Base-by-base conservation (phyloP, 2,888 invertebrate genomes). In the Dynastes tityus region DNA sequence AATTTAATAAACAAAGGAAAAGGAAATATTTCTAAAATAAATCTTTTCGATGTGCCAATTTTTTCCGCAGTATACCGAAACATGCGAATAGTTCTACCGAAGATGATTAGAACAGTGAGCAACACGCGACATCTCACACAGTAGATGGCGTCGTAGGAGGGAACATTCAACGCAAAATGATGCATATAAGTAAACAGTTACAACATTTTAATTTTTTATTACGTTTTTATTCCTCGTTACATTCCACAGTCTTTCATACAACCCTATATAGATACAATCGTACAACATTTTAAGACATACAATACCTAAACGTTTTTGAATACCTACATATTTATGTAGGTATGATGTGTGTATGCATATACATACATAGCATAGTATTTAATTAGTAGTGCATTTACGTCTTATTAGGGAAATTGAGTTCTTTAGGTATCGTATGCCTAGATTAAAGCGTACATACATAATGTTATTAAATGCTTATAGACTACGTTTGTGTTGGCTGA, bases 351-450 rank as follows among this genome's bases (percentile, higher is more conserved):
- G 2, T 58, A 58, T 22, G 8, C 4, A 58, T 58, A 58, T 22
- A n/a, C n/a, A 58, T 16, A 22, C n/a, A 37, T 37, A 37, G 32
- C 1, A 22, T 22, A 22, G 22, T 22, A 22, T 37, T 37, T 5
- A 37, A 37, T 37, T 37, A 37, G 32, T 37, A 37, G 32, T 6
- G 32, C 32, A 58, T 22, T 63, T 11, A 45, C 8, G 45, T 45
- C 8, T 63, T 32, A 63, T 32, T 9, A 63, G 29, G 13, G 27
- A 63, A 37, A 53, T 40, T 58, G n/a, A 45, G 49, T 9, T 22
- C 16, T 58, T 73, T 73, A 40, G 37, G 73, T 74, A 74, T 63
- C 13, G 29, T 27, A 63, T 73, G 73, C 37, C 63, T 61, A 70
- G 4, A 2, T 71, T 37, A 61, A 32, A 29, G 58, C 73, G n/a